Conservation (phyloP, 2,113 vertebrate genomes). For the Phaethon lepturus region DNA sequence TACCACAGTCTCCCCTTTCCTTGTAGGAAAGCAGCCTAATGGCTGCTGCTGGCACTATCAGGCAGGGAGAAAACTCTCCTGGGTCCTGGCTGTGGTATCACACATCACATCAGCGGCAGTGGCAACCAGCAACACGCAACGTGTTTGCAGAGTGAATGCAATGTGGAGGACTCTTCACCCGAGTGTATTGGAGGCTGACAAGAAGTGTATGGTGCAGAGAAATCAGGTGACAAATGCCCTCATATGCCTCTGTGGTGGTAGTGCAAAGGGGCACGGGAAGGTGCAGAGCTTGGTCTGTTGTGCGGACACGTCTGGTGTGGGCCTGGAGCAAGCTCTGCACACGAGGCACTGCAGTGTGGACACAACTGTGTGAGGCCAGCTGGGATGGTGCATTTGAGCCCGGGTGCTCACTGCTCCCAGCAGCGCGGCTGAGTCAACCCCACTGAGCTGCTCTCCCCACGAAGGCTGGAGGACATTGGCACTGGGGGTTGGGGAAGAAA, state of each 20-base stretch:
- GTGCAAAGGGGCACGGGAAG: neutral
- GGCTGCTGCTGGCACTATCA: neutral
- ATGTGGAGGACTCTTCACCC: neutral
- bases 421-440: neutral
- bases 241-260: neutral
- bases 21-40: neutral
- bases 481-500: neutral
- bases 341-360: fast-evolving
- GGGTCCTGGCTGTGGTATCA: neutral
- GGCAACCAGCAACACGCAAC: neutral
- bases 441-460: neutral
- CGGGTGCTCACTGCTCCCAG: neutral
- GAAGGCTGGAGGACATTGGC: neutral
- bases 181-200: neutral
- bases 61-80: neutral
- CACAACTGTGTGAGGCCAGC: neutral
- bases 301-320: fast-evolving
- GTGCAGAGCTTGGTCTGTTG: neutral
- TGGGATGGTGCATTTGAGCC: fast-evolving
- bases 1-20: neutral
- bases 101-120: neutral
- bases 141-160: neutral
- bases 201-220: neutral
- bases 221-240: neutral
- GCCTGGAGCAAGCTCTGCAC: neutral